Percentiles rank a stretch among this genome's conserved stretches.
These are phyloP conservation scores for Tigriopus japonicus DNA, from an alignment of 1,140 invertebrate genomes.

Conservation along the genomic window DNA sequence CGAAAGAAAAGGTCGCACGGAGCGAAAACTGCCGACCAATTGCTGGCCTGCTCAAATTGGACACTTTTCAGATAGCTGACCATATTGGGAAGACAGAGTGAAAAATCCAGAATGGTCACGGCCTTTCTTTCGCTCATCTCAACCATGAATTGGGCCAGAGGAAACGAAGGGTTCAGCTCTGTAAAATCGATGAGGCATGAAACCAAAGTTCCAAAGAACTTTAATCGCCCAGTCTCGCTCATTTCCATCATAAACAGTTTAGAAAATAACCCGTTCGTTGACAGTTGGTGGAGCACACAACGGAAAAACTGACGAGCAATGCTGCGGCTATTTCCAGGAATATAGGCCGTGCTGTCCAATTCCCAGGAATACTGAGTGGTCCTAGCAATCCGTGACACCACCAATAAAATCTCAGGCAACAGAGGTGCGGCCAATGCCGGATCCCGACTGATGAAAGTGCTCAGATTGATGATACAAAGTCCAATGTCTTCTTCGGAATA, in stretches of 20 bases:
- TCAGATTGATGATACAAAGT: conserved; percentile 74
- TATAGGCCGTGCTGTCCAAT: conserved; percentile 3
- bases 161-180: conserved; percentile 83
- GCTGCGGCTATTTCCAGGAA: conserved; percentile 8
- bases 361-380: conserved; percentile 4
- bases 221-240: conserved; percentile 46
- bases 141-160: conserved; percentile 74
- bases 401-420: conserved; percentile 71
- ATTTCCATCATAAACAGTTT: conserved; percentile 84
- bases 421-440: conserved; percentile 76
- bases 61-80: not conserved
- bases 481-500: conserved; percentile 94
- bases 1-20: not conserved
- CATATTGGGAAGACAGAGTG: not conserved
- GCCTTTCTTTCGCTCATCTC: conserved; percentile 27
- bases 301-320: conserved; percentile 58
- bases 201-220: conserved; percentile 83
- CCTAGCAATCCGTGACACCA: conserved; percentile 51
- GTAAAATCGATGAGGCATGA: conserved; percentile 86
- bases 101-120: not conserved
- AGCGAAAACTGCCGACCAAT: not conserved
- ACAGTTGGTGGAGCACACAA: conserved; percentile 85
- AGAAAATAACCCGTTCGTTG: conserved; percentile 83
- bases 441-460: conserved; percentile 89
- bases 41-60: not conserved